Conservation (phyloP, 1,140 invertebrate species). For the Dufourea novaeangliae region DNA sequence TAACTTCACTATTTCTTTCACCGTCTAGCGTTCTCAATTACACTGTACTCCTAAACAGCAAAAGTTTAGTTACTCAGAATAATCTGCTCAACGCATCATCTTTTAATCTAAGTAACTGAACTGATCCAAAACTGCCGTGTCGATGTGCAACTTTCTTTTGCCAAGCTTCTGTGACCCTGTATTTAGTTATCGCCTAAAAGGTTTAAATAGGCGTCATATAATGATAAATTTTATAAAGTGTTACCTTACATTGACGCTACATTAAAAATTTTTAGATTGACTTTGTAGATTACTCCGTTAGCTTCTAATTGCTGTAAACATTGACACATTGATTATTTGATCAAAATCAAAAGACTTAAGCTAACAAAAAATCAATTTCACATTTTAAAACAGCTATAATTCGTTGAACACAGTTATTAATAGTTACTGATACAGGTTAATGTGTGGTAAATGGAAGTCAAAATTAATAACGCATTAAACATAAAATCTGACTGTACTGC, state of each 20-base stretch:
- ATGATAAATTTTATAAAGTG: conserved; percentile 12
- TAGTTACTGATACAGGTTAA: conserved; percentile 29
- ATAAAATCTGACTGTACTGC: conserved; percentile 71
- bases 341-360: conserved; percentile 7
- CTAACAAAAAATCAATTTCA: background rate
- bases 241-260: conserved; percentile 1
- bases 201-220: conserved; percentile 6
- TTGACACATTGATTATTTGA: conserved; percentile 14
- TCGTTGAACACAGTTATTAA: background rate
- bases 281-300: background rate
- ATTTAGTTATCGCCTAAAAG: conserved; percentile 12
- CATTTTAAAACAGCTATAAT: background rate
- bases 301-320: conserved; percentile 4
- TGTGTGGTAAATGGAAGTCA: conserved; percentile 66
- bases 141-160: conserved; percentile 69
- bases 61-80: conserved; percentile 74
- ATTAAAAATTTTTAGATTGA: conserved; percentile 12
- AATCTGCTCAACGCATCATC: conserved; percentile 54
- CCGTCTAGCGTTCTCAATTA: conserved; percentile 67
- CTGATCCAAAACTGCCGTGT: conserved; percentile 72
- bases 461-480: conserved; percentile 61
- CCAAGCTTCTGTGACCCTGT: conserved; percentile 42
- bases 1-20: conserved; percentile 8
- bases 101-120: conserved; percentile 71
- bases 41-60: conserved; percentile 67